These are phyloP conservation scores for Drosophila rellima DNA, from an alignment of 2,888 invertebrate species.

Conservation along the genomic window DNA sequence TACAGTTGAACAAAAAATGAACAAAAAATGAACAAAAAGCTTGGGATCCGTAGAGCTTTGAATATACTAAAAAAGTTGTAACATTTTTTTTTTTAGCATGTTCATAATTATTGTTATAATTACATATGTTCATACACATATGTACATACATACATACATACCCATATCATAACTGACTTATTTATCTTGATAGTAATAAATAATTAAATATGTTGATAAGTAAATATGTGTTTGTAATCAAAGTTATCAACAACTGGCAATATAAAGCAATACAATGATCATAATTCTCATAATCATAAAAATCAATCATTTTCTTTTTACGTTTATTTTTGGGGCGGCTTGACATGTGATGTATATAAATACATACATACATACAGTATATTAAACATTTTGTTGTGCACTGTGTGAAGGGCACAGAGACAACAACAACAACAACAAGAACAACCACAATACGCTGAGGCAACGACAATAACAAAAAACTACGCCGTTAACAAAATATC, in stretches of 20 bases:
- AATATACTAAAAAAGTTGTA: not conserved
- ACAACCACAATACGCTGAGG: slow-evolving; percentile 2
- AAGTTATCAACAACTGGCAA: slow-evolving; percentile 40
- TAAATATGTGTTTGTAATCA: slow-evolving; percentile 21
- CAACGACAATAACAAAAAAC: slow-evolving; percentile 51
- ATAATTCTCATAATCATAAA: slow-evolving; percentile 43
- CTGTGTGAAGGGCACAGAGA: slow-evolving; percentile 40
- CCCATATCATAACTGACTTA: not conserved
- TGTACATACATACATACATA: no score
- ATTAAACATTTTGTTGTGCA: slow-evolving; percentile 24
- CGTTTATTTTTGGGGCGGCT: slow-evolving; percentile 27
- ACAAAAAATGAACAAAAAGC: not conserved
- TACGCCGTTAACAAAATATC: slow-evolving; percentile 57
- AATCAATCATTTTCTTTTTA: slow-evolving; percentile 42
- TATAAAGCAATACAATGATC: slow-evolving; percentile 34
- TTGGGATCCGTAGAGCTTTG: not conserved
- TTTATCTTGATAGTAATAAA: not conserved
- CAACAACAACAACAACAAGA: slow-evolving; percentile 12
- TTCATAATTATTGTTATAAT: not conserved
- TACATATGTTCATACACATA: not conserved
- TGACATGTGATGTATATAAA: slow-evolving; percentile 38
- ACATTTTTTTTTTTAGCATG: not conserved
- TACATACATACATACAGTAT: not conserved
- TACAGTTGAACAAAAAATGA: not conserved
- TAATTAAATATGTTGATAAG: not conserved